Base-by-base conservation (phyloP, 2,113 vertebrate genomes). In the Archilochus colubris region DNA sequence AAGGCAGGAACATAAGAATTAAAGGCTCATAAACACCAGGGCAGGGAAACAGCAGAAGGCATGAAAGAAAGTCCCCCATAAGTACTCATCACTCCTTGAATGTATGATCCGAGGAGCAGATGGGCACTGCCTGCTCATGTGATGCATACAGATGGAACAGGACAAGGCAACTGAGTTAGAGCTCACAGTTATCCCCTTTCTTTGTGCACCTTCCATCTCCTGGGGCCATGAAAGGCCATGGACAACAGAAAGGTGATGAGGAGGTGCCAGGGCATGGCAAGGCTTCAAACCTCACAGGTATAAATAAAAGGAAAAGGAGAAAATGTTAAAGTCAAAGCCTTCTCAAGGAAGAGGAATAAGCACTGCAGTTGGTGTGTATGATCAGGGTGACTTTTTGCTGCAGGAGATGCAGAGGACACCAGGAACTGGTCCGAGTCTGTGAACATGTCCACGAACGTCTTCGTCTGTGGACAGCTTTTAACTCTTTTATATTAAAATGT, bases 231-330 rank as follows among this genome's bases (percentile, higher is more conserved):
- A 62, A 53, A 12, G n/a, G 40, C 9, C 23, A 73, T 31, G 3
- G 8, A 27, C 46, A 66, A 1, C 20, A 82, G 7, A 6, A 89
- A 31, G 5, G 11, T 51, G 38, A 43, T 50, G 12, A 61, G 6
- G 23, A 75, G 11, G 9, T 54, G 5, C 5, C 5, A 14, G 15
- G 27, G 5, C 6, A 51, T 38, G 44, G 11, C 0, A 0, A 2
- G 7, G 2, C 23, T n/a, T 82, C 53, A 59, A 40, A 11, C 6
- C 19, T 86, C 40, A 33, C 7, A 57, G n/a, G 4, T n/a, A 25
- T 1, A 92, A 68, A 63, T 15, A 24, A 64, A 80, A 59, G 5
- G 23, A 59, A 73, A 74, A 76, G 13, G 4, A 64, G 33, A 19
- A 68, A 91, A 68, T 63, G 4, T 4, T 31, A 36, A 10, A 4